A percentile compares a stretch with the other conserved stretches of the same genome.
phyloP scores from a whole-genome alignment of 2,113 vertebrate species.

The Sphyrna mokarran region DNA sequence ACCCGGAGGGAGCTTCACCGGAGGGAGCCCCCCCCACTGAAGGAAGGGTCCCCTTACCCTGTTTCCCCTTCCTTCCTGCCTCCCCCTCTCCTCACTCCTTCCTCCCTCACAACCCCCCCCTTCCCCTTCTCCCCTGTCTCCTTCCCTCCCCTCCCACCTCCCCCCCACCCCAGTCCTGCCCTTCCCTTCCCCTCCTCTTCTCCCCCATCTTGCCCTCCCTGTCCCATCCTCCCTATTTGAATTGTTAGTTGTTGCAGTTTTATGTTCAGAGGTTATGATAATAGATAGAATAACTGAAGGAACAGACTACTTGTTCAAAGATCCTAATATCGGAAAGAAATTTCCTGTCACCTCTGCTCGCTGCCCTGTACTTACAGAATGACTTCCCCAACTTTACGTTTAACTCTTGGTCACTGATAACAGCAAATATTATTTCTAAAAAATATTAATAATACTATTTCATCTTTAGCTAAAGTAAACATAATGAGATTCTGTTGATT shows the following conservation, averaged over 20 bases:
- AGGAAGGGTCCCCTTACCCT: too few relatives aligned
- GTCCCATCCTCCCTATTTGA: background rate
- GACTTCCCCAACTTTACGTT: background rate
- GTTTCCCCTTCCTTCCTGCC: too few relatives aligned
- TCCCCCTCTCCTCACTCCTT: too few relatives aligned
- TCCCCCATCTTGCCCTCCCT: too few relatives aligned
- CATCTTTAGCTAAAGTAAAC: background rate
- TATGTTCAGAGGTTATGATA: background rate
- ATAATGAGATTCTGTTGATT: background rate
- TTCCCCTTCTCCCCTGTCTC: too few relatives aligned
- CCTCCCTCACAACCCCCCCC: too few relatives aligned
- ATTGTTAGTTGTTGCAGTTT: background rate
- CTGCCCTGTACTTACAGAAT: background rate
- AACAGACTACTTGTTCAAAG: background rate
- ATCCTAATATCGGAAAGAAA: background rate
- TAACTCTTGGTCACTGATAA: background rate
- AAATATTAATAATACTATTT: background rate
- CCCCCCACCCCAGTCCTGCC: too few relatives aligned
- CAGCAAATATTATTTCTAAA: background rate
- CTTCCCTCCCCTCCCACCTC: too few relatives aligned
- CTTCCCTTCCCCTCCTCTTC: too few relatives aligned
- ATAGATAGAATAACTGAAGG: background rate
- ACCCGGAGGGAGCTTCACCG: too few relatives aligned
- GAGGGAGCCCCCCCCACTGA: too few relatives aligned
- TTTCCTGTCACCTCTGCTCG: background rate